These are phyloP conservation scores for Takifugu rubripes DNA, from an alignment of 2,797 vertebrate species.

Conservation along the genomic window DNA sequence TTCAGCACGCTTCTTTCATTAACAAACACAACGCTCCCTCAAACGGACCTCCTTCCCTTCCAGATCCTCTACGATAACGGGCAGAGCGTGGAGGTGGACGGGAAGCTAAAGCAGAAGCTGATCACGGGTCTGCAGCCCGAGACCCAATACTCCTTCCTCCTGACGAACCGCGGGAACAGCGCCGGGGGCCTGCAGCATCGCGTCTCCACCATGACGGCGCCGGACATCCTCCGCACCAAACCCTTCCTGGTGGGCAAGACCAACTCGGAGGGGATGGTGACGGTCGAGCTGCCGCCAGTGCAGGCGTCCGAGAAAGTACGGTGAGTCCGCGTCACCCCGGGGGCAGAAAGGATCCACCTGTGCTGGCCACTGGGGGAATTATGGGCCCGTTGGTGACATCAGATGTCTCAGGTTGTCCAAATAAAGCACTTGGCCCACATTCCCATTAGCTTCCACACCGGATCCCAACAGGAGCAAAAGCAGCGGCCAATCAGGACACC, in stretches of 20 bases:
- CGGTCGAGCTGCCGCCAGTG: slow-evolving; percentile 89
- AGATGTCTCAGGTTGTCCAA: slow-evolving; percentile 34
- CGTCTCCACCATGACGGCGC: slow-evolving; percentile 93
- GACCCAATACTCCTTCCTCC: slow-evolving; percentile 95
- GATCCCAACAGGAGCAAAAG: slow-evolving; percentile 38
- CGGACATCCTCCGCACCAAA: slow-evolving; percentile 91
- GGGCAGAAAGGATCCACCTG: fast-evolving
- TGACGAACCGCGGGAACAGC: slow-evolving; percentile 97
- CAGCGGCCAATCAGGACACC: slow-evolving; percentile 45
- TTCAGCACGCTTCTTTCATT: no score
- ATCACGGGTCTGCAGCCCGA: slow-evolving; percentile 95
- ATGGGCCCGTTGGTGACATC: no score
- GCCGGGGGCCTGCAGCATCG: slow-evolving; percentile 96
- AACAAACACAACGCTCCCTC: background rate
- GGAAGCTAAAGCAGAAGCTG: slow-evolving; percentile 92
- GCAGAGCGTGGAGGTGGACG: slow-evolving; percentile 96
- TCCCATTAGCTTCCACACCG: slow-evolving; percentile 65
- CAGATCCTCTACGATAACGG: slow-evolving; percentile 98
- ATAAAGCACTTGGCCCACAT: slow-evolving; percentile 43
- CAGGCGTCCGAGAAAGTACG: slow-evolving; percentile 90
- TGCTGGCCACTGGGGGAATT: background rate
- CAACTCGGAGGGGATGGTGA: slow-evolving; percentile 94
- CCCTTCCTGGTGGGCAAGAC: slow-evolving; percentile 92
- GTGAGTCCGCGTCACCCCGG: slow-evolving; percentile 57
- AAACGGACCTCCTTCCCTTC: background rate